Percentiles rank a stretch among this genome's conserved stretches.
These are phyloP conservation scores for Hesperophylax magnus DNA, from an alignment of 1,140 invertebrate species.

Conservation along the genomic window DNA sequence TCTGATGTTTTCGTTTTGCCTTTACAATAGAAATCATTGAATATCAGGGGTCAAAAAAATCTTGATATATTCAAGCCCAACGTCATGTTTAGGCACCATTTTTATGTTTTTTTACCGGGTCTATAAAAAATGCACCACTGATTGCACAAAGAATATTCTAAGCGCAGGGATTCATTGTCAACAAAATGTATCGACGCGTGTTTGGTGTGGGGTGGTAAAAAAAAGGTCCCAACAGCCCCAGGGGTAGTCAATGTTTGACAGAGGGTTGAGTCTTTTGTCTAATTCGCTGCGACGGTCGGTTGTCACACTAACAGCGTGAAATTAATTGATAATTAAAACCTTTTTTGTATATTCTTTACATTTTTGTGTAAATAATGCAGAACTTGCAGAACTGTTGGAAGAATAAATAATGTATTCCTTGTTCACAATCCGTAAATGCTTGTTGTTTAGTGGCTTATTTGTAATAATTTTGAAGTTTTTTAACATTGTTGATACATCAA, in stretches of 20 bases:
- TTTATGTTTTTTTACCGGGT: conserved; percentile 14
- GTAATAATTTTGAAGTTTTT: too few relatives aligned
- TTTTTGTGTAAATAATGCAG: too few relatives aligned
- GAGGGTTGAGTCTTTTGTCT: background rate
- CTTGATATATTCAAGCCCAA: background rate
- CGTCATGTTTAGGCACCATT: conserved; percentile 11
- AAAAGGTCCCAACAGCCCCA: conserved; percentile 15
- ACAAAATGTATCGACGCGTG: conserved; percentile 38
- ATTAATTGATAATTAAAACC: too few relatives aligned
- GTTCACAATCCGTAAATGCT: too few relatives aligned
- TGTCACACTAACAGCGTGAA: too few relatives aligned
- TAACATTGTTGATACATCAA: too few relatives aligned
- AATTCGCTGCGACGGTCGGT: background rate
- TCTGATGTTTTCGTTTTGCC: background rate
- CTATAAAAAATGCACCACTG: conserved; percentile 22
- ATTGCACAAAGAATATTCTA: conserved; percentile 12
- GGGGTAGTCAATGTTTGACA: background rate
- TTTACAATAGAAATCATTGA: background rate
- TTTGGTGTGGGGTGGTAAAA: conserved; percentile 26
- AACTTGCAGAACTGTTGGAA: too few relatives aligned
- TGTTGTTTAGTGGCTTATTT: too few relatives aligned
- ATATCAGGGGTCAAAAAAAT: background rate
- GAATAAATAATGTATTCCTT: too few relatives aligned
- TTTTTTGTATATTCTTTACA: too few relatives aligned
- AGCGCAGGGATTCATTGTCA: conserved; percentile 18